A percentile compares a stretch with the other conserved stretches of the same genome.
These are phyloP conservation scores for Gasterosteus nipponicus DNA, from an alignment of 2,113 vertebrate genomes.

Conservation along the genomic window DNA sequence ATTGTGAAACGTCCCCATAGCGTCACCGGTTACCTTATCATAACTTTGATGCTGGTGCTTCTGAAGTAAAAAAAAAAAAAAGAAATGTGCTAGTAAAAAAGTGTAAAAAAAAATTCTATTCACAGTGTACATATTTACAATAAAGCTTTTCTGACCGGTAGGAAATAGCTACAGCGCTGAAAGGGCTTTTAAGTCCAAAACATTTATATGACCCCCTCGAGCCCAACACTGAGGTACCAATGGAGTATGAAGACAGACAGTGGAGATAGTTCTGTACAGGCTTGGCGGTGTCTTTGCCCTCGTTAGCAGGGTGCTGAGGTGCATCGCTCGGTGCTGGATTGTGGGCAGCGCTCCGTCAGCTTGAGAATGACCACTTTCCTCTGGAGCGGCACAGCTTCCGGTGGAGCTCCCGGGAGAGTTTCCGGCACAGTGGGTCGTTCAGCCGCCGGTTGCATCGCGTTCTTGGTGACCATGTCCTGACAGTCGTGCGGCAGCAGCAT, in stretches of 20 bases:
- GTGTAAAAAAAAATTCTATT: conserved; percentile 58
- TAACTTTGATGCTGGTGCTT: conserved; percentile 27
- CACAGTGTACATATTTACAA: conserved; percentile 79
- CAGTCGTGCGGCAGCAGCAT: conserved; percentile 77
- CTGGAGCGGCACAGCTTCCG: conserved; percentile 56
- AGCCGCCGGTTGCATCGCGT: conserved; percentile 44
- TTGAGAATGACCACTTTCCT: conserved; percentile 83
- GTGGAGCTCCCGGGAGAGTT: background rate
- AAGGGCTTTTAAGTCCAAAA: conserved; percentile 37
- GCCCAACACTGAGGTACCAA: conserved; percentile 19
- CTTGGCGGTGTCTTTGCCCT: background rate
- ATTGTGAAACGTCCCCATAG: conserved; percentile 7
- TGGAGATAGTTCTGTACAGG: conserved; percentile 34
- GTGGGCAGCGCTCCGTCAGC: conserved; percentile 71
- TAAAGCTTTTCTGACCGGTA: conserved; percentile 32
- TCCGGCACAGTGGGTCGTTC: background rate
- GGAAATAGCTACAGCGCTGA: conserved; percentile 40
- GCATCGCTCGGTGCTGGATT: conserved; percentile 39
- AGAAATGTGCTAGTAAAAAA: conserved; percentile 38
- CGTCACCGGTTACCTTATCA: conserved; percentile 5
- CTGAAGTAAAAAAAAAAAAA: conserved; percentile 52
- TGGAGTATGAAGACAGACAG: conserved; percentile 1
- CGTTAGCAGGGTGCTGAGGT: conserved; percentile 71
- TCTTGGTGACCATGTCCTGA: conserved; percentile 59
- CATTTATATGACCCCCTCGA: conserved; percentile 4